Conservation (phyloP, 2,113 vertebrate genomes). For the Sisor rabdophorus region DNA sequence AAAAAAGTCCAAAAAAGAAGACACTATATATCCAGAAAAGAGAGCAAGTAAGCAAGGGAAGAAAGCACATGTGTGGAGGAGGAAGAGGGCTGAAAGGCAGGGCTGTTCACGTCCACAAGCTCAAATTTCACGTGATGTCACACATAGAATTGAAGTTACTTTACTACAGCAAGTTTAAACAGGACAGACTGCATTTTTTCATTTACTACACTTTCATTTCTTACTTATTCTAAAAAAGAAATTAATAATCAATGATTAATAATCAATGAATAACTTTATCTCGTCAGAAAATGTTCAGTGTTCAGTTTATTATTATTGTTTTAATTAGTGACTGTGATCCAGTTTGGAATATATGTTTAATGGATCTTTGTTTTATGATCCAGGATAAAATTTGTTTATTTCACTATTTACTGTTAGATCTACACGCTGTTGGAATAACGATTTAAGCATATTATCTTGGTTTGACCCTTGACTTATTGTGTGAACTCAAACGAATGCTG, state of each 20-base stretch:
- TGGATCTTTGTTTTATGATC: no score
- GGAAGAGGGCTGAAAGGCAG: conserved; percentile 52
- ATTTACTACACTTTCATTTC: no score
- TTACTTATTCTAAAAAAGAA: no score
- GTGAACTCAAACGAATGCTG: neutral
- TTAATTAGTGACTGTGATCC: neutral
- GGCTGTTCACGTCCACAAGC: conserved; percentile 53
- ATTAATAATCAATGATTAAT: no score
- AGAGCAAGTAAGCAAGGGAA: conserved; percentile 43
- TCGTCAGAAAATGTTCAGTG: neutral
- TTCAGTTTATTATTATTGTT: neutral
- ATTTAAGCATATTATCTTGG: no score
- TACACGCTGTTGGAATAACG: no score
- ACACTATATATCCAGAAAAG: conserved; percentile 38
- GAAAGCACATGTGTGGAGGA: conserved; percentile 57
- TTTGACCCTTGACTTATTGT: neutral
- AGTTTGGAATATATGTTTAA: neutral
- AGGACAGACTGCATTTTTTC: conserved; percentile 25
- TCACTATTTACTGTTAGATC: no score
- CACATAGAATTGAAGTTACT: conserved; percentile 49
- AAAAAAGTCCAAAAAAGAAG: conserved; percentile 43
- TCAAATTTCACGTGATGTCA: conserved; percentile 73
- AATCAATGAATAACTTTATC: neutral
- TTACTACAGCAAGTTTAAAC: conserved; percentile 47
- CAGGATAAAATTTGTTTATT: no score